Evolutionary conservation across 1,140 invertebrate genomes (phyloP).

Genomic region (Leptinotarsa lineolata): DNA sequence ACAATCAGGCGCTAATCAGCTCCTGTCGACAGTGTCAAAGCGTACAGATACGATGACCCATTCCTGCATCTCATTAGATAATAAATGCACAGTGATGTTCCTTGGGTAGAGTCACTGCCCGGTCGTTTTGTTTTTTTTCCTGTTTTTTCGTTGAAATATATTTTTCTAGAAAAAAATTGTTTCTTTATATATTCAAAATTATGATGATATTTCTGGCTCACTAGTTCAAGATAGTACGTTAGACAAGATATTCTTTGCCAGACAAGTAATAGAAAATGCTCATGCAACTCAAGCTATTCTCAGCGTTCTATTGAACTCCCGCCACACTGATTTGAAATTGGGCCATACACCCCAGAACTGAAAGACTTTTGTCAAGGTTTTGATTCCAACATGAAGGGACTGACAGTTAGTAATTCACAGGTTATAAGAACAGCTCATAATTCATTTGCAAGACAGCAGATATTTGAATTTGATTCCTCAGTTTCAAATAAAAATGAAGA

Average conservation of each 20-base stretch:
- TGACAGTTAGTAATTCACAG: conserved; percentile 94
- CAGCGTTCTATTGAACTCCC: conserved; percentile 91
- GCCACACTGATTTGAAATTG: conserved; percentile 83
- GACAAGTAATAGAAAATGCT: conserved; percentile 99
- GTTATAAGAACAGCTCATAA: conserved; percentile 95
- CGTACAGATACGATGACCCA: conserved; percentile 4
- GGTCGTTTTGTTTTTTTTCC: no score
- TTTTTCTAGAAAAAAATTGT: no score
- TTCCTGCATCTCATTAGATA: neutral
- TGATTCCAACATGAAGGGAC: conserved; percentile 93
- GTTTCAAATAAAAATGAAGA: conserved; percentile 87
- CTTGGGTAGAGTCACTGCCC: neutral
- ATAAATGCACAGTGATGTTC: neutral
- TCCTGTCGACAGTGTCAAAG: conserved; percentile 47
- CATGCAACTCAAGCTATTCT: conserved; percentile 99
- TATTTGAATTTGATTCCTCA: conserved; percentile 93
- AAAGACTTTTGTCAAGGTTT: conserved; percentile 94
- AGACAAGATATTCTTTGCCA: conserved; percentile 97
- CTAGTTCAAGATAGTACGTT: conserved; percentile 82
- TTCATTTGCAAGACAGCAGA: conserved; percentile 92
- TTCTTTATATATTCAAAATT: no score
- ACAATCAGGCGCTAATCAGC: conserved; percentile 45
- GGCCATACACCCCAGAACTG: conserved; percentile 86
- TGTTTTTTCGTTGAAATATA: no score
- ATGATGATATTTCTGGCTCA: conserved; percentile 82